Conservation (phyloP, 2,113 vertebrate genomes). For the Atlantisia rogersi region DNA sequence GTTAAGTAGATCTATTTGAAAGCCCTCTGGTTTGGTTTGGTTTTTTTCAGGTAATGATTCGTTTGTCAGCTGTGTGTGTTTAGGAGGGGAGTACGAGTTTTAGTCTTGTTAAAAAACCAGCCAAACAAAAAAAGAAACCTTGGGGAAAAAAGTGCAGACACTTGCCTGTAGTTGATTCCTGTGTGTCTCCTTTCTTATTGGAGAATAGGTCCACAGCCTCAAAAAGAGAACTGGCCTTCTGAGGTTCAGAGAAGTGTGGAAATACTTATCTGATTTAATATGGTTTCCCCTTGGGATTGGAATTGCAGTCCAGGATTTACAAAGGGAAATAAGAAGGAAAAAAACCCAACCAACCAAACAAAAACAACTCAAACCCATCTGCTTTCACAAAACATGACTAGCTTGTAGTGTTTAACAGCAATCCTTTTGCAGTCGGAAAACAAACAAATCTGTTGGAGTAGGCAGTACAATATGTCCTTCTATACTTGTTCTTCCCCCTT, state of each 20-base stretch:
- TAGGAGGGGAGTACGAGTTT: neutral
- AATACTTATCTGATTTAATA: neutral
- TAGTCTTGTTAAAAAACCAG: neutral
- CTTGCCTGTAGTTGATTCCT: neutral
- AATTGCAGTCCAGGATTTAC: neutral
- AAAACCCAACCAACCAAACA: too few species aligned
- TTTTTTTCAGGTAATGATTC: neutral
- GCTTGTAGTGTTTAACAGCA: constrained; percentile 28
- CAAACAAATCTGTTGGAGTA: constrained; percentile 40
- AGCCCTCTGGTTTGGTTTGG: neutral
- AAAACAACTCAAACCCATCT: neutral
- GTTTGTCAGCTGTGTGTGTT: neutral
- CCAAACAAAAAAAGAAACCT: too few species aligned
- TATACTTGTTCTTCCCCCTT: neutral
- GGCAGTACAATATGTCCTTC: constrained; percentile 25
- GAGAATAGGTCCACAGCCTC: neutral
- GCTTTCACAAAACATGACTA: constrained; percentile 17
- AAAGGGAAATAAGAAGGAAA: neutral
- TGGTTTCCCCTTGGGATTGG: neutral
- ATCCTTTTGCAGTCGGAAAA: constrained; percentile 37
- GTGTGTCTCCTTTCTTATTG: neutral
- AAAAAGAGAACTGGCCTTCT: neutral
- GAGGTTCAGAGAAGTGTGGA: neutral
- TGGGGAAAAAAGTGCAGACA: neutral
- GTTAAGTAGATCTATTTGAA: neutral